Base-by-base conservation (phyloP, 2,888 invertebrate genomes). In the Dichetophora obliterata region DNA sequence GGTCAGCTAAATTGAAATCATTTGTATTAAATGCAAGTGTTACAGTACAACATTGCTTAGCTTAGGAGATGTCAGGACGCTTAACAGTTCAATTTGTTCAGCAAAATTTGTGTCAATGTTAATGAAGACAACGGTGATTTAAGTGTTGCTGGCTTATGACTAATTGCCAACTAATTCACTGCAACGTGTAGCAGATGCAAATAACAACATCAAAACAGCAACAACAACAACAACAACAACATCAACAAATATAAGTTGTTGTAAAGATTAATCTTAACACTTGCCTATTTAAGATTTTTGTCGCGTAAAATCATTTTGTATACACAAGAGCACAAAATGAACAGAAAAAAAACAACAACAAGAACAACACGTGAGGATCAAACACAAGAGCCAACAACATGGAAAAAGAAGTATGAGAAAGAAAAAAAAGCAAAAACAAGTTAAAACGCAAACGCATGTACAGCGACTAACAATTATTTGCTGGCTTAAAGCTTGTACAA, bases 211-310 rank as follows among this genome's bases (percentile, higher is more conserved):
- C 54, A 78, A 66, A 24, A 75, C 22, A 75, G 9, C 59, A 48
- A 34, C 54, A 79, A 2, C 50, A 70, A 52, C 31, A 70, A 52
- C 50, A 52, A 70, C 22, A 31, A 50, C 22, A 48, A 66, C 57
- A 66, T 66, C 54, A 75, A 61, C 75, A 76, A 61, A 72, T 78
- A 50, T 59, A 50, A 75, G 37, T 43, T 43, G 43, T 43, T 43
- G 59, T 59, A 31, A 76, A 80, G 81, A 82, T 82, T 81, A 82
- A 81, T 80, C 80, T 80, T 75, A 66, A 80, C 81, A 82, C 79
- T 80, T 80, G 80, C 78, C 77, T 78, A 76, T 77, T 81, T 82
- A 80, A 81, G 80, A 82, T 81, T 81, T 81, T 81, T 81, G 82
- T 82, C 82, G 80, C 80, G 80, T 80, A 80, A 72, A 76, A 72